Base-by-base conservation (phyloP, 2,888 invertebrate species). In the Ophion ventricosus region DNA sequence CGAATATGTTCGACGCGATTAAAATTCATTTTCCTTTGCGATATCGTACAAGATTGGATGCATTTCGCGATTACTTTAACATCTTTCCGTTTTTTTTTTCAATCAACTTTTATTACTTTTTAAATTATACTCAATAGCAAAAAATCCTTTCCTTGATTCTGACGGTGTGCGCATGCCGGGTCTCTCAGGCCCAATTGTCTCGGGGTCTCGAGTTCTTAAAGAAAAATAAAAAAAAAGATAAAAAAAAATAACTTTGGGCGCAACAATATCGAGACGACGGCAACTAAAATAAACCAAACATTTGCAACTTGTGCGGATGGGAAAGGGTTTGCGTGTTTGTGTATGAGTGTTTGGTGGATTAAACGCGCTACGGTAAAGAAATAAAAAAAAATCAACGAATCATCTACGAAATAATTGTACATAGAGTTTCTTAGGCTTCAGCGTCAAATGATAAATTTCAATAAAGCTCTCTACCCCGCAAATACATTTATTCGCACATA, bases 381-480 rank as follows among this genome's bases (percentile, higher is more conserved):
- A 69, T 40, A 56, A 35, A 4, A 43, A 29, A 69, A 23, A 61
- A 90, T 43, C 43, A 43, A 43, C 11, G 43, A 90, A 88, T 23
- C 20, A 89, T 91, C 92, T 92, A 93, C 92, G 87, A 91, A 93
- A 88, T 89, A 81, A 57, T 78, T 66, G 54, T 67, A 78, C 64
- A 72, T 77, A 80, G 57, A 73, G 64, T 70, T 61, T 75, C n/a
- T 67, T 89, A 86, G 87, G 66, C 75, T 61, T 74, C 35, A 84
- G 82, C 92, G 91, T 83, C 78, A 87, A 86, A 92, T 88, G 89
- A 89, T 87, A 92, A 92, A 90, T 91, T 90, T 90, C 91, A 92
- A 93, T 94, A 93, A 93, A 93, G 95, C 95, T 95, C 95, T 95
- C 95, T 95, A 95, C 95, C 95, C 95, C 95, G 95, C 95, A 94